Evolutionary conservation across 2,113 vertebrate genomes (phyloP), one percentile per base, ranked within the genome.

Genomic region (Acanthisitta chloris): DNA sequence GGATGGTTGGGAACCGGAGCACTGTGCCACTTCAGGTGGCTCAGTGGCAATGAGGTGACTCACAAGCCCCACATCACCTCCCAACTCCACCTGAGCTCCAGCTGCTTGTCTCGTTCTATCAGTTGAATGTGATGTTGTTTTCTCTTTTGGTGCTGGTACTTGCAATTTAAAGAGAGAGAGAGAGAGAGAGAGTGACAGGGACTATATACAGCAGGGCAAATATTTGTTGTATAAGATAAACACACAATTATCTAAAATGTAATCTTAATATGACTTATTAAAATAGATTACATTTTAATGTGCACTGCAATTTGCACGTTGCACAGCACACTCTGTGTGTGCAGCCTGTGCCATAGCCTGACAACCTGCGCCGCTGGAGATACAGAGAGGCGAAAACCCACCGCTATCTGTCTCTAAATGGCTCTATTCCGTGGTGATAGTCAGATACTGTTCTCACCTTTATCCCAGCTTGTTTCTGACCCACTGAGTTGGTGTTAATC

Each of bases 391-490:
- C 48, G 62, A 58, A 45, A 86, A 46, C 95, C 80, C 69, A 94
- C 97, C 88, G 97, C 98, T 98, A 98, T 99, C 98, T 98, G 96
- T 97, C 98, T 98, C 98, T 97, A 98, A 99, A 98, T 98, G 98
- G 98, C 98, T 99, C 99, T 99, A 99, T 98, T 98, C 97, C 98
- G 98, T 97, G 98, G 97, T 98, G 99, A 99, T 99, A 99, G 99
- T 97, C 98, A 99, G 98, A 99, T 99, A 99, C 98, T 98, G 98
- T 97, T 92, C 98, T 98, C 98, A 98, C 98, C 98, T 99, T 99
- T 98, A 99, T 99, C 98, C 99, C 98, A 98, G 98, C 98, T 99
- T 98, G 98, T 98, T 99, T 98, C 98, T 99, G 98, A 99, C 99
- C 99, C 98, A 95, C 97, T 97, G 98, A 98, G 98, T 96, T 97